Evolutionary conservation across 2,113 vertebrate genomes (phyloP).

Genomic region (Phocoena phocoena): DNA sequence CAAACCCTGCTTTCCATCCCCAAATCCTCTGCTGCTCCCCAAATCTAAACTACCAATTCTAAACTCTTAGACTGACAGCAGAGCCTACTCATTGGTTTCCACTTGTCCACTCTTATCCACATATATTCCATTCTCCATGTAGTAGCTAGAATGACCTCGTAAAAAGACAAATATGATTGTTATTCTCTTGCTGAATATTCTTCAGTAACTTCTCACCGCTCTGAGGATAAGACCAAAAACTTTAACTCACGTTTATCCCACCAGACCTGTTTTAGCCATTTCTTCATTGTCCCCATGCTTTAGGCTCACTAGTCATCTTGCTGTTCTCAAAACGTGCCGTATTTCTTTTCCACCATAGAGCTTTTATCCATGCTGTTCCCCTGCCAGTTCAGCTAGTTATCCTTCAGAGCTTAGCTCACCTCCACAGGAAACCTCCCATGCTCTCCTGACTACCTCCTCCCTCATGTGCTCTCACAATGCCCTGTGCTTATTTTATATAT

Average conservation of each 20-base stretch:
- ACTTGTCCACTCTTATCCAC: background rate
- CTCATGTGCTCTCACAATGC: background rate
- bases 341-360: background rate
- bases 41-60: background rate
- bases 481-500: background rate
- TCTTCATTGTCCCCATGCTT: background rate
- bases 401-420: background rate
- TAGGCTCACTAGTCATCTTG: background rate
- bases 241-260: background rate
- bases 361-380: fast-evolving
- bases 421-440: background rate
- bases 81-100: background rate
- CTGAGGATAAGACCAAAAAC: background rate
- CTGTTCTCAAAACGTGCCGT: fast-evolving
- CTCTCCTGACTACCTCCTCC: background rate
- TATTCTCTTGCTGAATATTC: background rate
- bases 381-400: too few species aligned
- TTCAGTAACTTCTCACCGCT: background rate
- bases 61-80: background rate
- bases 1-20: background rate
- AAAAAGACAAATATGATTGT: background rate
- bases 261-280: background rate
- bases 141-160: background rate
- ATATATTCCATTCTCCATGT: too few species aligned
- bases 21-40: background rate